Evolutionary conservation across 2,888 invertebrate species (phyloP).

Genomic region (Gastracanthus pulcherrimus): DNA sequence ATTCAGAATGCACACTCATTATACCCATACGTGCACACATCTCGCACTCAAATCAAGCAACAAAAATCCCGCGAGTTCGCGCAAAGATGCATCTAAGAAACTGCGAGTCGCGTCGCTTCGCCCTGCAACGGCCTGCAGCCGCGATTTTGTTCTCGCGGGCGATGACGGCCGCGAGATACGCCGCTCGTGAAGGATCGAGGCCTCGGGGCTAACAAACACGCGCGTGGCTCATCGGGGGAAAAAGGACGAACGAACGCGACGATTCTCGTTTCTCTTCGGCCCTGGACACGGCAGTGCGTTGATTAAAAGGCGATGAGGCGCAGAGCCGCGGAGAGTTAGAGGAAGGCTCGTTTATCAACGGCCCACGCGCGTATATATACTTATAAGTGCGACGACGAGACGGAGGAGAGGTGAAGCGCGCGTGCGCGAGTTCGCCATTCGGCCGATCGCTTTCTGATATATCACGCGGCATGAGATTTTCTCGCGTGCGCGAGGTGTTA

Average conservation of each 20-base stretch:
- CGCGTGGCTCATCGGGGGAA: not conserved
- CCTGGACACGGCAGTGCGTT: slow-evolving; percentile 5
- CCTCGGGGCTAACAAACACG: slow-evolving; percentile 5
- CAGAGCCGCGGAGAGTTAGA: not conserved
- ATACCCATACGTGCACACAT: too few species aligned
- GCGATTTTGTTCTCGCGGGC: not conserved
- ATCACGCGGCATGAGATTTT: not conserved
- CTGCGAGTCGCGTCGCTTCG: not conserved
- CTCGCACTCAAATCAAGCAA: too few species aligned
- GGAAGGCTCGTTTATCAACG: slow-evolving; percentile 55
- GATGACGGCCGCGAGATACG: slow-evolving; percentile 28
- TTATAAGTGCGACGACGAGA: too few species aligned
- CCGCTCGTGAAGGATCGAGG: not conserved
- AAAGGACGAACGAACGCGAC: not conserved
- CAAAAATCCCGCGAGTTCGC: not conserved
- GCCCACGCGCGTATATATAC: too few species aligned
- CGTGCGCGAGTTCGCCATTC: slow-evolving; percentile 9
- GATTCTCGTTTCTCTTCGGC: slow-evolving; percentile 9
- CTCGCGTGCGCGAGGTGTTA: not conserved
- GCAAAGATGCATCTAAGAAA: slow-evolving; percentile 1
- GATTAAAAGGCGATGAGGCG: slow-evolving; percentile 46
- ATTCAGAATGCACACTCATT: too few species aligned
- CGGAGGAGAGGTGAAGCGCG: too few species aligned
- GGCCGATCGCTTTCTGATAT: slow-evolving; percentile 41
- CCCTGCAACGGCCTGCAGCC: not conserved